Evolutionary conservation across 2,888 invertebrate species (phyloP).

Genomic region (Lasioglossum calceatum): DNA sequence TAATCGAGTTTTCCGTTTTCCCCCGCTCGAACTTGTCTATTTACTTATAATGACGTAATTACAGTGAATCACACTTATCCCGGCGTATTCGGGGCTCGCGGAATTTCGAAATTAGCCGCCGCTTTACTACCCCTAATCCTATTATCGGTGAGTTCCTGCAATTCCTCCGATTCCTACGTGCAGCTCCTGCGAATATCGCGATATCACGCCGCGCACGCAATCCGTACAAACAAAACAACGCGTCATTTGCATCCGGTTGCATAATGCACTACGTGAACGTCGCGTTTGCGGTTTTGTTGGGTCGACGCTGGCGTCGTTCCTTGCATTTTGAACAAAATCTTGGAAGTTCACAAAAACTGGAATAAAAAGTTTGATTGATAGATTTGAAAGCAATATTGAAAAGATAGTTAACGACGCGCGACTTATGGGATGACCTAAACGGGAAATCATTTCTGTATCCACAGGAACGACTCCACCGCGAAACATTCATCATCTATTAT

Average conservation of each 20-base stretch:
- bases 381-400: neutral
- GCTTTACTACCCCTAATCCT: slow-evolving; percentile 48
- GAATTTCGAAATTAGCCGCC: slow-evolving; percentile 57
- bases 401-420: neutral
- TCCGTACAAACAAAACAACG: slow-evolving; percentile 1
- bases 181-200: slow-evolving; percentile 28
- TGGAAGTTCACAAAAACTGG: neutral
- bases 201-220: neutral
- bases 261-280: slow-evolving; percentile 4
- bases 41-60: slow-evolving; percentile 46
- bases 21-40: slow-evolving; percentile 36
- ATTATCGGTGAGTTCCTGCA: slow-evolving; percentile 41
- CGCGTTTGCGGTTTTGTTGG: neutral
- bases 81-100: neutral
- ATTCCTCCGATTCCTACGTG: slow-evolving; percentile 9
- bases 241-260: neutral
- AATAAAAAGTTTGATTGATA: neutral
- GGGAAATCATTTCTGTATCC: neutral
- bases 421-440: neutral
- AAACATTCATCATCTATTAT: neutral
- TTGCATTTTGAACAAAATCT: neutral
- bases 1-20: slow-evolving; percentile 41
- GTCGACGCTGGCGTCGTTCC: neutral
- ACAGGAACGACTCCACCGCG: neutral
- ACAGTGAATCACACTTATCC: slow-evolving; percentile 43